phyloP scores from a whole-genome alignment of 2,113 vertebrate genomes.

The Anser cygnoides region DNA sequence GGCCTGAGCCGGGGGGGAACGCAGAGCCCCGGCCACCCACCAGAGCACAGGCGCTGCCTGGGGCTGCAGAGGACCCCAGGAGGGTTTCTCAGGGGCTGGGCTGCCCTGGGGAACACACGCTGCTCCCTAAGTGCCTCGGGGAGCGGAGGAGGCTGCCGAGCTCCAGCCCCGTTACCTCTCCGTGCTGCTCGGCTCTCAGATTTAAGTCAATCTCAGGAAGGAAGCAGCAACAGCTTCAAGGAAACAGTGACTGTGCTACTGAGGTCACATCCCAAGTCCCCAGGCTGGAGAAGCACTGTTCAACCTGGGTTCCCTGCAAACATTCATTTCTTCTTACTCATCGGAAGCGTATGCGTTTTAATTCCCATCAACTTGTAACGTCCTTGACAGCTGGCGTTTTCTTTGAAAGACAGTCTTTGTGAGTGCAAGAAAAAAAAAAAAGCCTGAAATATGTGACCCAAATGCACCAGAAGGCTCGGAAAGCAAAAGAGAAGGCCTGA shows the following conservation, averaged over 20 bases:
- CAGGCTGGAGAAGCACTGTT: background rate
- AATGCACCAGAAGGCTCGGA: background rate
- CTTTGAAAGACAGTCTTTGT: background rate
- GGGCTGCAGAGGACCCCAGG: background rate
- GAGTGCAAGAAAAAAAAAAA: background rate
- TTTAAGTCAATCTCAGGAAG: background rate
- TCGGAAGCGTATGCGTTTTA: background rate
- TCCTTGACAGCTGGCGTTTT: background rate
- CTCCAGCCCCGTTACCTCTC: background rate
- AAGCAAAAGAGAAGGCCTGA: background rate
- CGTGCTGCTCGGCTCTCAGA: rapidly evolving
- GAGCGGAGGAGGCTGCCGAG: rapidly evolving
- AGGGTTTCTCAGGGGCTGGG: background rate
- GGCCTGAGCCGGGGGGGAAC: rapidly evolving
- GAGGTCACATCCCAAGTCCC: background rate
- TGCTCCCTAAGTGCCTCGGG: too few species aligned
- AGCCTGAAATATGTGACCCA: background rate
- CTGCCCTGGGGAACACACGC: background rate
- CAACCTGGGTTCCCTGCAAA: background rate
- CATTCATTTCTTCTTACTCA: background rate
- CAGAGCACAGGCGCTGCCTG: too few species aligned
- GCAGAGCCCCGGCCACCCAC: background rate
- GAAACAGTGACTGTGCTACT: background rate
- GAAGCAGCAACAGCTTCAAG: background rate
- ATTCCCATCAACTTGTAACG: background rate